Evolutionary conservation across 2,113 vertebrate species (phyloP).

Genomic region (Artemisiospiza belli): DNA sequence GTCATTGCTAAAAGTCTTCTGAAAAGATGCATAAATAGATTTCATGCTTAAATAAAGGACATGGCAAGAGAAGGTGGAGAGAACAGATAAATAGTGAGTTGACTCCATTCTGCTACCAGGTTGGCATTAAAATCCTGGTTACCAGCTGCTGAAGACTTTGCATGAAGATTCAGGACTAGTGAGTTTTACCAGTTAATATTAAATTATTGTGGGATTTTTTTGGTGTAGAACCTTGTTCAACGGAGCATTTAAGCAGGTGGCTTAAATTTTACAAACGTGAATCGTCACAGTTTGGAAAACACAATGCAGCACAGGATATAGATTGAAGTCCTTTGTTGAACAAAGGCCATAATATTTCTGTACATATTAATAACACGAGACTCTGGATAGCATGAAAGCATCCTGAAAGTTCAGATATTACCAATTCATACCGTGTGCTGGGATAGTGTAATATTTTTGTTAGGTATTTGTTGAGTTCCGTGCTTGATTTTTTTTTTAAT

Average conservation of each 20-base stretch:
- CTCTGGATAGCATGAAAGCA: neutral
- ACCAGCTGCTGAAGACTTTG: neutral
- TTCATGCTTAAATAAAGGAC: neutral
- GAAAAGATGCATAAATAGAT: neutral
- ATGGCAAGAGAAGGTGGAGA: neutral
- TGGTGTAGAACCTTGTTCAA: neutral
- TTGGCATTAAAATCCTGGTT: neutral
- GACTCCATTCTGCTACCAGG: neutral
- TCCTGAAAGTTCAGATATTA: neutral
- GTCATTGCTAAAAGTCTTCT: neutral
- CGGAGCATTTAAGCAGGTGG: neutral
- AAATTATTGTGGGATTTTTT: neutral
- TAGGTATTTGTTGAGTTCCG: neutral
- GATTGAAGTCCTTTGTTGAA: neutral
- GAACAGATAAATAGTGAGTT: neutral
- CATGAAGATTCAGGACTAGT: neutral
- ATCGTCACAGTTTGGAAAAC: neutral
- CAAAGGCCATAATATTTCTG: neutral
- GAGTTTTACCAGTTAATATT: neutral
- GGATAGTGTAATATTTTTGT: neutral
- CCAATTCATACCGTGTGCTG: neutral
- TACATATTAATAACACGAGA: neutral
- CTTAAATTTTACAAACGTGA: neutral
- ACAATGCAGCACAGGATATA: neutral
- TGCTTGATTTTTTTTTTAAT: neutral